Evolutionary conservation across 2,797 vertebrate species (phyloP).

Genomic region (Chaunax sp.): DNA sequence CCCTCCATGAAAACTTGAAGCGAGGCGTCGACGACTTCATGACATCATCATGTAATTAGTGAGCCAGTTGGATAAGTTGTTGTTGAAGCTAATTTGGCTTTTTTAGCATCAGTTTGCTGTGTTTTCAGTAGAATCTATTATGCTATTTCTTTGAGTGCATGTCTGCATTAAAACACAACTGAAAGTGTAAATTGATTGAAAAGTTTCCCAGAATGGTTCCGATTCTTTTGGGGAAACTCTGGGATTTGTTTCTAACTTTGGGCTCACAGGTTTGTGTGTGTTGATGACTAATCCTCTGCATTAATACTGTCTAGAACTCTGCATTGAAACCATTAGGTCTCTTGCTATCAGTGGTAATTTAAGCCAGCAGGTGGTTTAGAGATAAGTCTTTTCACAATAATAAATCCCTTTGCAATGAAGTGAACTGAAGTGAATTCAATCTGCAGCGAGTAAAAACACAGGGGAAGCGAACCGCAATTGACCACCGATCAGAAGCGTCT

Average conservation of each 20-base stretch:
- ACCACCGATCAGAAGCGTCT: slow-evolving; percentile 57
- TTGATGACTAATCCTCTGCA: neutral
- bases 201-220: neutral
- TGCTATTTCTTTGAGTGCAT: no score
- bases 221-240: neutral
- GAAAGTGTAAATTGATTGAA: neutral
- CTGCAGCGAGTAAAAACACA: slow-evolving; percentile 38
- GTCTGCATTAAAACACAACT: neutral
- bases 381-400: slow-evolving; percentile 70
- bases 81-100: no score
- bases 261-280: neutral
- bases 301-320: slow-evolving; percentile 20
- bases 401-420: slow-evolving; percentile 67
- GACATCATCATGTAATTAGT: no score
- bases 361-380: slow-evolving; percentile 59
- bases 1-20: no score
- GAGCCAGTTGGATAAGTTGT: no score
- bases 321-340: slow-evolving; percentile 40
- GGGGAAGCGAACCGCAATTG: slow-evolving; percentile 29
- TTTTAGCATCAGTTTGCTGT: no score
- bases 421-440: slow-evolving; percentile 63
- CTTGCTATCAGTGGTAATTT: slow-evolving; percentile 56
- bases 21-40: no score
- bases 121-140: no score
- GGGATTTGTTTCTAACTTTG: neutral